Percentiles rank a stretch among this genome's conserved stretches.
These are phyloP conservation scores for Enteromius trimaculatus DNA, from an alignment of 2,797 vertebrate species.

Conservation along the genomic window DNA sequence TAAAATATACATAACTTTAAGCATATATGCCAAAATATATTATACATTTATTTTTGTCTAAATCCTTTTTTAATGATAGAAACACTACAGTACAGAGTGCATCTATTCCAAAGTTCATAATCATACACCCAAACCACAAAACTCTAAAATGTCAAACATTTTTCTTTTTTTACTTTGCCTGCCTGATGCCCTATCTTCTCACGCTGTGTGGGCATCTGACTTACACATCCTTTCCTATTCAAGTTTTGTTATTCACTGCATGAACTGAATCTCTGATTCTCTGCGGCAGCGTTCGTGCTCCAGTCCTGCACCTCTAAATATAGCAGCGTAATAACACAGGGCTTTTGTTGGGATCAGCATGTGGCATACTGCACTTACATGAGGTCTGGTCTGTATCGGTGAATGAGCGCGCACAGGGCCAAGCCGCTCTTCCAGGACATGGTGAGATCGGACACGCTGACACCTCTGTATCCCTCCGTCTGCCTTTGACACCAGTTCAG, in stretches of 20 bases:
- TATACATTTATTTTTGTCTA: background rate
- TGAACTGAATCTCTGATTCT: background rate
- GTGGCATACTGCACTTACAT: constrained; percentile 83
- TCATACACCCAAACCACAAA: background rate
- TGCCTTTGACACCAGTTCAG: constrained; percentile 98
- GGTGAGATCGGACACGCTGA: constrained; percentile 91
- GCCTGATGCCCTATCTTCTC: background rate
- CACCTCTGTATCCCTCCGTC: constrained; percentile 91
- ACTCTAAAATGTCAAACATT: background rate
- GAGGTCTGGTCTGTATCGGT: constrained; percentile 94
- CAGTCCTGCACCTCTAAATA: constrained; percentile 27
- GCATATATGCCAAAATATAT: background rate
- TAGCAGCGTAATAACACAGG: constrained; percentile 38
- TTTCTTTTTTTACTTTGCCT: constrained; percentile 3
- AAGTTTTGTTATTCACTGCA: constrained; percentile 19
- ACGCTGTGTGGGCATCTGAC: background rate
- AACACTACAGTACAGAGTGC: background rate
- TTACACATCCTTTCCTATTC: background rate
- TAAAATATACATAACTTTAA: background rate
- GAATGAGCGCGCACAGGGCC: constrained; percentile 94
- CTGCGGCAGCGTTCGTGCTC: background rate
- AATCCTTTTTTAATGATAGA: background rate
- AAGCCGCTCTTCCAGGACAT: constrained; percentile 98
- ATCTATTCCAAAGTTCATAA: background rate
- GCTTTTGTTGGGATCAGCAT: constrained; percentile 16